Evolutionary conservation across 1,140 invertebrate species (phyloP).

Genomic region (Hetaerina americana): DNA sequence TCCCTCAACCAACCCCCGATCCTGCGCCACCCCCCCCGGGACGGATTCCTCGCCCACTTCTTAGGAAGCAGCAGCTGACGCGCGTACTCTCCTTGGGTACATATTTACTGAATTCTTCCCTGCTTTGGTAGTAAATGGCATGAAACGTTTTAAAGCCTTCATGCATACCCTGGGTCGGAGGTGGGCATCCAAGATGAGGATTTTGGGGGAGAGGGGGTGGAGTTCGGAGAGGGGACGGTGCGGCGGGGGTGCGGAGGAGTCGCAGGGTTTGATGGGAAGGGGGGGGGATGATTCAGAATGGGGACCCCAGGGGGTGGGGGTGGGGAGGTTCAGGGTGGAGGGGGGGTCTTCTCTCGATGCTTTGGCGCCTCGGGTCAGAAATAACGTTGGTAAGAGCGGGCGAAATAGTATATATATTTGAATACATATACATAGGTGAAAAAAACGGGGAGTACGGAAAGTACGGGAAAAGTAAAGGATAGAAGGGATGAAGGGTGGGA

Average conservation of each 20-base stretch:
- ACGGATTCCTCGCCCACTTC: neutral
- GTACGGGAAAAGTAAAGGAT: too few relatives aligned
- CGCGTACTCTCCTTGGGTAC: neutral
- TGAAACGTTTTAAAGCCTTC: neutral
- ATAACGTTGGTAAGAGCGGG: neutral
- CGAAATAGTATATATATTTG: neutral
- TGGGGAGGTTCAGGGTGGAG: neutral
- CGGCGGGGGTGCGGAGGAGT: neutral
- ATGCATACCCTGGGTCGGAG: too few relatives aligned
- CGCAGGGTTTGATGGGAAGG: neutral
- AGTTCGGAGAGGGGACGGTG: neutral
- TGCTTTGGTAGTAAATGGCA: neutral
- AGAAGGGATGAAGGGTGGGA: neutral
- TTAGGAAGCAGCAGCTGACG: neutral
- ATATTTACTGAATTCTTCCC: neutral
- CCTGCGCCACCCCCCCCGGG: neutral
- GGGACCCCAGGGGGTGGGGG: too few relatives aligned
- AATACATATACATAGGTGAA: too few relatives aligned
- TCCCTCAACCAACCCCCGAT: too few relatives aligned
- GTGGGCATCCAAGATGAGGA: neutral
- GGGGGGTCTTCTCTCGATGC: too few relatives aligned
- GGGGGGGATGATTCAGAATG: too few relatives aligned
- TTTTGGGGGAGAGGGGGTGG: neutral
- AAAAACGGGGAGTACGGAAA: too few relatives aligned
- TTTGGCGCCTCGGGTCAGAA: neutral